Evolutionary conservation across 1,140 invertebrate species (phyloP), one percentile per base, ranked within the genome.

Genomic region (Drosophila paulistorum): DNA sequence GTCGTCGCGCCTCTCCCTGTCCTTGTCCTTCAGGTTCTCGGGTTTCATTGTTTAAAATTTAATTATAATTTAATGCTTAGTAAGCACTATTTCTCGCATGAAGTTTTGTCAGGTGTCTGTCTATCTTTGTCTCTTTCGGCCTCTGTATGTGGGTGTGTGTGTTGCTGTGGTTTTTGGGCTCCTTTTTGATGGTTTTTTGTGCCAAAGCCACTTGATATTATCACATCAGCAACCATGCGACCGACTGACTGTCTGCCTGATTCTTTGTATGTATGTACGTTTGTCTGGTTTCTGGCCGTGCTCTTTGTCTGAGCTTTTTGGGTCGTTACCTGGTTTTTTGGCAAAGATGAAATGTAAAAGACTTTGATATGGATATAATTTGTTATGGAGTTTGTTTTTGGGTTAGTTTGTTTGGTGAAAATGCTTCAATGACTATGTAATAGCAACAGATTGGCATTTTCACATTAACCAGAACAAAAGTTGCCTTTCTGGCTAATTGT

Each of bases 21-120:
- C 65, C 68, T 77, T 71, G 63, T 72, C 62, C 77, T 75, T 76
- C 30, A 74, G 37, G 37, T 39, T 13, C 85, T 74, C 72, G 68
- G 45, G 67, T 83, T 80, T 83, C 84, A 89, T 87, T 87, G 84
- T 87, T 87, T 82, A 89, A 87, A 87, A 87, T 87, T 87, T 87
- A 87, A 87, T 87, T 87, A 87, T 87, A 83, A 89, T 87, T 87
- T 87, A 87, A 89, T 87, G 84, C 84, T 89, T 87, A 89, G 84
- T 89, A 73, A 89, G 84, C 84, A 87, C 84, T 84, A 89, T 87
- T 89, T 71, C 71, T 61, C 71, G 79, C 66, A 75, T 48, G 74
- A 77, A 77, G 61, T 64, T 61, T 20, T 55, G 33, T 7, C 23
- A 41, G 11, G 26, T 35, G n/a, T 17, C 35, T 7, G 30, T 41